phyloP scores from a whole-genome alignment of 37 sponge, comb jelly and placozoan genomes.

The Hexactinellida sp. region DNA sequence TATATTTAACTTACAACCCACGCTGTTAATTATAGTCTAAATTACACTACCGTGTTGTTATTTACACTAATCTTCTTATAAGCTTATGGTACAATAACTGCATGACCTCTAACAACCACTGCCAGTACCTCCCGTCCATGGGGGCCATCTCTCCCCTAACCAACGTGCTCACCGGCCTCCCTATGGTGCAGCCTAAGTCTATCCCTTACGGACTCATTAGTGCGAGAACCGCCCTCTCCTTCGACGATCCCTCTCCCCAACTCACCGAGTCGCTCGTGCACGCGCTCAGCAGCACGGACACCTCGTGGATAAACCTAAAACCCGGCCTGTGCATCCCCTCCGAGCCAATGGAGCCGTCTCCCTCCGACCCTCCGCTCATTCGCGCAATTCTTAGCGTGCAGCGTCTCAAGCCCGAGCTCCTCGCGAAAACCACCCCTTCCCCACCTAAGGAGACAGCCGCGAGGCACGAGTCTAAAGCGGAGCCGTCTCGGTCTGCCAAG shows the following conservation, averaged over 20 bases:
- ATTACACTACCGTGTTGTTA: too few species aligned
- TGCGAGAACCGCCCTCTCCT: not conserved
- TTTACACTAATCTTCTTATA: too few species aligned
- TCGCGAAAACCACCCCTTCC: not conserved
- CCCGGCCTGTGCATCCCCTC: not conserved
- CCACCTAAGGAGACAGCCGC: not conserved
- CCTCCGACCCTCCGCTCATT: not conserved
- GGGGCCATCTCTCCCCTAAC: slow-evolving; percentile 3
- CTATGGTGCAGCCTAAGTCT: slow-evolving; percentile 12
- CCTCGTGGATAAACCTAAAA: not conserved
- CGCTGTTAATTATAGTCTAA: too few species aligned
- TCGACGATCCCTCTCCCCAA: not conserved
- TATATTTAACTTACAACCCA: too few species aligned
- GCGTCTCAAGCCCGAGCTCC: not conserved
- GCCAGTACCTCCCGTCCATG: not conserved
- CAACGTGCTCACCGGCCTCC: not conserved
- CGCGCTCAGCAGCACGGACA: not conserved
- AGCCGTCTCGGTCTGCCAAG: not conserved
- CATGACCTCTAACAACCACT: not conserved
- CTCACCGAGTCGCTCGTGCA: not conserved
- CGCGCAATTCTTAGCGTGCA: not conserved
- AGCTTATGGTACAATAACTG: too few species aligned
- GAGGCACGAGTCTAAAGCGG: not conserved
- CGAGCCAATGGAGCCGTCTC: not conserved
- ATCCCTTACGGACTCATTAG: not conserved